Conservation (phyloP, 2,113 vertebrate species). For the Himantopus leucocephalus region DNA sequence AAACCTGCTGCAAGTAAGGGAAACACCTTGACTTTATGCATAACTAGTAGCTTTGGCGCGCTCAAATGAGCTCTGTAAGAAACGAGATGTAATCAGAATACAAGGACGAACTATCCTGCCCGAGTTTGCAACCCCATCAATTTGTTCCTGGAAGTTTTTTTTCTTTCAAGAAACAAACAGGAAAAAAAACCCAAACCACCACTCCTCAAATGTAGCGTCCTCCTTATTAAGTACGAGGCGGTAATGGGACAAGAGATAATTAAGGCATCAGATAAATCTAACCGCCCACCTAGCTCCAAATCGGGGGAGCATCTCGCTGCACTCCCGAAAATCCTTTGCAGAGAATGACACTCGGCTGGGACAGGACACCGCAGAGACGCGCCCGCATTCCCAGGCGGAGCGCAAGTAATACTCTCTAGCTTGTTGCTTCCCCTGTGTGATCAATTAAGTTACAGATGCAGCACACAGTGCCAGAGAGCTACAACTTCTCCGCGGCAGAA, state of each 20-base stretch:
- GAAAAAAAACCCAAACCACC: not conserved
- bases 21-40: not conserved
- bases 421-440: constrained; percentile 56
- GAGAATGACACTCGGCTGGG: not conserved
- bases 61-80: not conserved
- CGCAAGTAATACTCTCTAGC: not conserved
- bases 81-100: not conserved
- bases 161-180: not conserved
- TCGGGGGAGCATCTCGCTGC: not conserved
- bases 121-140: not conserved
- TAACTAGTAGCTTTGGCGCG: not conserved
- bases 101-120: not conserved
- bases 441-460: constrained; percentile 37
- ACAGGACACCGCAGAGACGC: not conserved
- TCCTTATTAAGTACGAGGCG: not conserved
- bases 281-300: not conserved
- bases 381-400: not conserved
- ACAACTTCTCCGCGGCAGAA: not conserved
- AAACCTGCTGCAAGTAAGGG: not conserved
- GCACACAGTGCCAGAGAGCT: not conserved
- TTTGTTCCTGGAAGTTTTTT: constrained; percentile 2
- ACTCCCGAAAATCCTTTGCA: not conserved
- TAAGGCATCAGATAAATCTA: not conserved
- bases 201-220: not conserved
- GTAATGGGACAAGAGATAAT: constrained; percentile 1